phyloP scores from a whole-genome alignment of 2,888 invertebrate genomes.

The Drosophila heteroneura region DNA sequence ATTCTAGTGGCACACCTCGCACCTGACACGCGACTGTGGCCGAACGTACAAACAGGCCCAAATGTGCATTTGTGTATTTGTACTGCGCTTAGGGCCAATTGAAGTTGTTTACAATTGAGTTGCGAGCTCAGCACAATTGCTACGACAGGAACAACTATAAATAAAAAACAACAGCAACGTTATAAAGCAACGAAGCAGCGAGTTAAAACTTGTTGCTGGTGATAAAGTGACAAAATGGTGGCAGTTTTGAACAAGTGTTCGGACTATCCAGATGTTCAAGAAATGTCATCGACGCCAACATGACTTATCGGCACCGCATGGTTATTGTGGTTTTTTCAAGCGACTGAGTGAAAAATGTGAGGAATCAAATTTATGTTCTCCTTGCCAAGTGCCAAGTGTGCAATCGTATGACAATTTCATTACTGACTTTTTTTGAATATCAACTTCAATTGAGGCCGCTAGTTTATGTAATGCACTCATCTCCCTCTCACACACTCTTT shows the following conservation, averaged over 20 bases:
- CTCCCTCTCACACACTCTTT: neutral
- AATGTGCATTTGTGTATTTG: slow-evolving; percentile 41
- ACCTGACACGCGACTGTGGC: slow-evolving; percentile 22
- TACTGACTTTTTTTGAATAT: slow-evolving; percentile 46
- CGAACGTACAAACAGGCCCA: slow-evolving; percentile 37
- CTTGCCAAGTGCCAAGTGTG: slow-evolving; percentile 9
- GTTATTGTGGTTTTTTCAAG: neutral
- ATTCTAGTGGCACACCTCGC: slow-evolving; percentile 41
- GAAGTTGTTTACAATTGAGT: slow-evolving; percentile 75
- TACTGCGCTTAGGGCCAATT: slow-evolving; percentile 71
- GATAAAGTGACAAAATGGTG: slow-evolving; percentile 40
- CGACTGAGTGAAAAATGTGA: slow-evolving; percentile 44
- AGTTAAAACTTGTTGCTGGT: slow-evolving; percentile 52
- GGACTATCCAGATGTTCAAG: slow-evolving; percentile 20
- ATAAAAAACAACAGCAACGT: slow-evolving; percentile 21
- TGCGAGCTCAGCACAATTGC: slow-evolving; percentile 70
- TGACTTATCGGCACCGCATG: neutral
- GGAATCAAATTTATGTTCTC: slow-evolving; percentile 40
- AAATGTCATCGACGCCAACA: slow-evolving; percentile 5
- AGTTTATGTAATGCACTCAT: slow-evolving; percentile 33
- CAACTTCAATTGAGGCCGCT: slow-evolving; percentile 35
- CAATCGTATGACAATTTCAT: slow-evolving; percentile 40
- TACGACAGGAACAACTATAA: slow-evolving; percentile 32
- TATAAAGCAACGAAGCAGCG: slow-evolving; percentile 17
- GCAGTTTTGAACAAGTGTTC: slow-evolving; percentile 31